Evolutionary conservation across 2,888 invertebrate species (phyloP), one percentile per base, ranked within the genome.

Genomic region (Yponomeuta plumbellus): DNA sequence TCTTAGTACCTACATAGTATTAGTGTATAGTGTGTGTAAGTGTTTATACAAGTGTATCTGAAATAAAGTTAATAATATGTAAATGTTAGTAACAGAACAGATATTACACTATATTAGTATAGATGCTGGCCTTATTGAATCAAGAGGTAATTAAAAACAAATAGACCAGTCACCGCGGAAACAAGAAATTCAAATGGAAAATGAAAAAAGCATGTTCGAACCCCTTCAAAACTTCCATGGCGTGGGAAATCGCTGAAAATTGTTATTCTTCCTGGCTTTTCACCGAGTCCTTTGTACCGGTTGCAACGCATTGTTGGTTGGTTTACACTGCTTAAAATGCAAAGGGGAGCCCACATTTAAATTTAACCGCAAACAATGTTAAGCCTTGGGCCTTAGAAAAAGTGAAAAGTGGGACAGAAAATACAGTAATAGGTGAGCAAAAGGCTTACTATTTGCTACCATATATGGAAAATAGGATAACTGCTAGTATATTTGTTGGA

Each of bases 241-340:
- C 44, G 44, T 52, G 44, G 44, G 44, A 52, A 52, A 52, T 6
- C 59, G 13, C 21, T 13, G 11, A 21, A 21, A 59, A 59, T 34
- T 61, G 34, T 17, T 34, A 69, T 72, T 70, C 70, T 69, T 71
- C 69, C 69, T 68, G 69, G 68, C 66, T 69, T 22, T 59, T 59
- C 22, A 11, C 59, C 11, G 59, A 23, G 59, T 65, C 67, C 68
- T 69, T 71, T 70, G 67, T 67, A 68, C 68, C 62, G 23, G 68
- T 66, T 67, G 67, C 67, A 66, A 69, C 70, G 70, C 68, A 67
- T 61, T 61, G 61, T 67, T 44, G 40, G 44, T 63, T 40, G 44
- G 44, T 17, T 26, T 22, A 44, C 44, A 21, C 44, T 22, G 63
- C 40, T 20, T 21, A 59, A 20, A 40, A 63, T 61, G 61, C 34